These are phyloP conservation scores for Epinotia brunnichana DNA, from an alignment of 2,888 invertebrate genomes.

Conservation along the genomic window DNA sequence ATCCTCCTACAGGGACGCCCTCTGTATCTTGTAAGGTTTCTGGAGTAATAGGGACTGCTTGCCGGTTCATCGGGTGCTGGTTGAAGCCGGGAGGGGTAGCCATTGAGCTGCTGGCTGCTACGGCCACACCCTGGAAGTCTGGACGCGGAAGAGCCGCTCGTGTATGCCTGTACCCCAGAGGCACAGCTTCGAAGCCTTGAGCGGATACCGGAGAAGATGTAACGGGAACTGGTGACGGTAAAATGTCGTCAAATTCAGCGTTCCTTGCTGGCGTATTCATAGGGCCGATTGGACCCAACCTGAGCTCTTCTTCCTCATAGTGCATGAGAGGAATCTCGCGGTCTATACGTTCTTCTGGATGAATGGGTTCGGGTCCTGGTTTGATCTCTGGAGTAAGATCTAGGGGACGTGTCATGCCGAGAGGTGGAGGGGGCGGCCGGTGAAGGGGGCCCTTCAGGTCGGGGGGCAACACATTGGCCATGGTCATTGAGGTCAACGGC, in stretches of 20 bases:
- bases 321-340: not conserved
- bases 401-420: slow-evolving; percentile 3
- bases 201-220: not conserved
- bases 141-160: not conserved
- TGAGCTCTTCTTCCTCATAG: not conserved
- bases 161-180: not conserved
- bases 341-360: slow-evolving; percentile 11
- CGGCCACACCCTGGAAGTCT: not conserved
- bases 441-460: not conserved
- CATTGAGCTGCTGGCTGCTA: not conserved
- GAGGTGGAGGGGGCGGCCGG: not conserved
- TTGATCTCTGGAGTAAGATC: not conserved
- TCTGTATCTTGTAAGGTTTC: not conserved
- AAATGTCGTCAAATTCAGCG: not conserved
- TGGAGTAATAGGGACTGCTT: not conserved
- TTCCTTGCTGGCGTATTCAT: not conserved
- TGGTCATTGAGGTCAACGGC: not conserved
- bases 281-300: not conserved
- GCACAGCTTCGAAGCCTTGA: slow-evolving; percentile 3
- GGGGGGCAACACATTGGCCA: too few species aligned
- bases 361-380: not conserved
- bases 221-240: not conserved
- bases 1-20: not conserved
- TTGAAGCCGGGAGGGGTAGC: not conserved
- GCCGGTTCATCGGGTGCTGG: not conserved